Conservation (phyloP, 2,888 invertebrate genomes). For the Sialis fuliginosa region DNA sequence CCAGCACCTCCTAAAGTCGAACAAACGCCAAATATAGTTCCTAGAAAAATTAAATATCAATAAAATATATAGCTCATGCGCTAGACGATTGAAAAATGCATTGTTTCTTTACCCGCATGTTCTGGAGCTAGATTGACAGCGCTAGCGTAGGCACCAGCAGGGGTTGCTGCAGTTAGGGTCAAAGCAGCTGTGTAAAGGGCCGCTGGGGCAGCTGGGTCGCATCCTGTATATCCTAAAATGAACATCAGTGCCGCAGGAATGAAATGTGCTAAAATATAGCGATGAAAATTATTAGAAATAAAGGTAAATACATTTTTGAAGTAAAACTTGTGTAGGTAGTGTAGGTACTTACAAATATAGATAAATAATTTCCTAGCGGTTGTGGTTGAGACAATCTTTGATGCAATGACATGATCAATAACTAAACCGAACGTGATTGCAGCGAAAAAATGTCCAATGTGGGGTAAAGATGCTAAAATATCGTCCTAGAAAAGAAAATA, state of each 20-base stretch:
- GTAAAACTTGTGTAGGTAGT: not conserved
- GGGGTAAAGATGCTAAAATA: slow-evolving; percentile 33
- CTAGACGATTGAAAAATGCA: not conserved
- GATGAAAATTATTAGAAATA: not conserved
- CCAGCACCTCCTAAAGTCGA: slow-evolving; percentile 38
- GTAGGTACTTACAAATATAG: slow-evolving; percentile 26
- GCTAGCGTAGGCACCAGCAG: slow-evolving; percentile 36
- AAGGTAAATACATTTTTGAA: not conserved
- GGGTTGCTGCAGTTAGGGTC: slow-evolving; percentile 35
- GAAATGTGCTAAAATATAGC: slow-evolving; percentile 28
- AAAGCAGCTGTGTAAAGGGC: slow-evolving; percentile 36
- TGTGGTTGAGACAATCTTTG: slow-evolving; percentile 33
- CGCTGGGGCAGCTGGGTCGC: slow-evolving; percentile 35
- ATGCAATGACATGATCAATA: slow-evolving; percentile 33
- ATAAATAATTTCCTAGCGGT: slow-evolving; percentile 36
- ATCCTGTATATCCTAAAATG: slow-evolving; percentile 39
- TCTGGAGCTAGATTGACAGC: slow-evolving; percentile 40
- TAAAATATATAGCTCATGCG: not conserved
- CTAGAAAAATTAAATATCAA: slow-evolving; percentile 13
- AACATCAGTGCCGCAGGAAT: slow-evolving; percentile 37
- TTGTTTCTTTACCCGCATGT: slow-evolving; percentile 20
- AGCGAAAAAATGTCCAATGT: slow-evolving; percentile 36
- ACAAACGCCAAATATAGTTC: slow-evolving; percentile 28
- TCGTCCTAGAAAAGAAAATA: slow-evolving; percentile 25
- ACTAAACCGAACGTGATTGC: slow-evolving; percentile 36